Base-by-base conservation (phyloP, 2,888 invertebrate species). In the Pardosa pseudoannulata region DNA sequence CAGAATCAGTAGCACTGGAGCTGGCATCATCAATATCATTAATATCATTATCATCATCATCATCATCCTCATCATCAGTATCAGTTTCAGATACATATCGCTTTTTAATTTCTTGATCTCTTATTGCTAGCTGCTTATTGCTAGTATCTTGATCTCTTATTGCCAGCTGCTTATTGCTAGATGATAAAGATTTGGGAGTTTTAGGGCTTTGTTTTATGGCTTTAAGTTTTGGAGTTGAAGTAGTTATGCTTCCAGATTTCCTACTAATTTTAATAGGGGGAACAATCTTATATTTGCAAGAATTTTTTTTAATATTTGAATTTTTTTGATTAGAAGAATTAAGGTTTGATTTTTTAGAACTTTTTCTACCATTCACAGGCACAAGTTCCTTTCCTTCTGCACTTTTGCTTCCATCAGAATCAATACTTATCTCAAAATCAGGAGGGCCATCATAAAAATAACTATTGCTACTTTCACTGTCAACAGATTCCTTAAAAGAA, bases 11-110 rank as follows among this genome's bases (percentile, higher is more conserved):
- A 29, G 80, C 78, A 76, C 87, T 88, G 16, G 79, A 73, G 29
- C 68, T 87, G 11, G 50, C 79, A 16, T 83, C 88, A 23, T 50
- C 75, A 19, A 86, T 86, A 5, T 88, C 88, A 50, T 78, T 79
- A 39, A 79, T 75, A 23, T 89, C 68, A 65, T 65, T 75, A 23
- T 82, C 88, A 16, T 29, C 72, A 28, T 87, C 87, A 3, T 89
- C 88, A 32, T 76, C 79, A 29, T 82, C 78, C 28, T 89, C 65
- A 13, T 68, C 85, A 41, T 88, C 88, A 27, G 86, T 41, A 27
- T 80, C 83, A 46, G 36, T 74, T 19, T 88, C 88, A n/a, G 71
- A 62, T 27, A 79, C 41, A 71, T 79, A 72, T 16, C 39, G 32
- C 23, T 65, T 62, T 32, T 71, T 67, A 31, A 23, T 5, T 23